Percentiles rank a stretch among this genome's conserved stretches.
Evolutionary conservation across 2,113 vertebrate species (phyloP).

Genomic region (Nyctibius bracteatus): DNA sequence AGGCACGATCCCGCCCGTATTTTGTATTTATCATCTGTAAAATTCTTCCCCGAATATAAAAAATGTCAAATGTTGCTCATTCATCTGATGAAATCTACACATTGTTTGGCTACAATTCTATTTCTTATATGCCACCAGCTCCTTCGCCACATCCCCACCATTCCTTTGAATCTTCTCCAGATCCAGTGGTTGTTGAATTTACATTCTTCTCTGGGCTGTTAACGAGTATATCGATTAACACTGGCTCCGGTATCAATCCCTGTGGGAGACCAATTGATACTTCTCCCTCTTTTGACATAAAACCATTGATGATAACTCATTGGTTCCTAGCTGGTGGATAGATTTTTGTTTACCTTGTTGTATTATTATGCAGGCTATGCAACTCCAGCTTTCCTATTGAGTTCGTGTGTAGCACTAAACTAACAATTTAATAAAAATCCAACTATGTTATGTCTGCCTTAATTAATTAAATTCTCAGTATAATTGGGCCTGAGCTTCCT

Average conservation of each 20-base stretch:
- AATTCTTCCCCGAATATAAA: not conserved
- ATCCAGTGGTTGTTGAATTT: conserved; percentile 41
- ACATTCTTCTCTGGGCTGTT: conserved; percentile 51
- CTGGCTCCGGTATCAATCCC: conserved; percentile 23
- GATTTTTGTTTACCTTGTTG: conserved; percentile 59
- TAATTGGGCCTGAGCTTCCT: conserved; percentile 1
- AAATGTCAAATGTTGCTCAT: not conserved
- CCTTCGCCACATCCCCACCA: not conserved
- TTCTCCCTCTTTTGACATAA: conserved; percentile 59
- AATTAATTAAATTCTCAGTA: conserved; percentile 35
- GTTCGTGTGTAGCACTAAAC: not conserved
- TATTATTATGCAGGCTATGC: conserved; percentile 57
- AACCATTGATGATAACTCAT: conserved; percentile 62
- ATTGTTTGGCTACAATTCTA: not conserved
- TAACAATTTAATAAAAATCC: conserved; percentile 47
- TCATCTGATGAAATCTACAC: not conserved
- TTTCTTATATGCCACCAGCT: not conserved
- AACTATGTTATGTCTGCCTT: conserved; percentile 4
- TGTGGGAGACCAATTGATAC: conserved; percentile 62
- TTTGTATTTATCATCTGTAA: not conserved
- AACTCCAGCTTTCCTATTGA: conserved; percentile 15
- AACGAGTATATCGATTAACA: conserved; percentile 68
- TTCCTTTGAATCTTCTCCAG: conserved; percentile 29
- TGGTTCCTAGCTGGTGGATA: conserved; percentile 46
- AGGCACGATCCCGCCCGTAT: not conserved